Base-by-base conservation (phyloP, 2,888 invertebrate species). In the Hydroisotoma schaefferi region DNA sequence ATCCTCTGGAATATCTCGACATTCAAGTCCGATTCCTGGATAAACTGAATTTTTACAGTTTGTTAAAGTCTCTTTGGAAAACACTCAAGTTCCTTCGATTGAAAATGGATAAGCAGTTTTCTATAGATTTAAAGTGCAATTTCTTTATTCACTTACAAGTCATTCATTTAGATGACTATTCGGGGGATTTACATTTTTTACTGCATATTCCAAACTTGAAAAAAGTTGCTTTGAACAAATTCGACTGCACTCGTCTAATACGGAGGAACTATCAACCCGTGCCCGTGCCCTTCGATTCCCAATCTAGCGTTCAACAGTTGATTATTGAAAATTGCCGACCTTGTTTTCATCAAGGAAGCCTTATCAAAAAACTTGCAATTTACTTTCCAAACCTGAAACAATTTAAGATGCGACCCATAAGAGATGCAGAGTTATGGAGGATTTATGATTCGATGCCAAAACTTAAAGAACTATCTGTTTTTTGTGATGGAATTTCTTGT, bases 61-160 rank as follows among this genome's bases (percentile, higher is more conserved):
- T 52, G 20, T 23, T 52, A 6, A 5, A 20, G 12, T n/a, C 27
- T 6, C 25, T 52, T 5, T 33, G 51, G 6, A 18, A 6, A 3
- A 52, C 51, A 22, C 37, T 52, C 2, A 29, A 52, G 23, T 8
- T 6, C 37, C 20, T 52, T n/a, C 51, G 51, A 29, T 52, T 52
- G 23, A 15, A 20, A 33, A 22, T 52, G 12, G 51, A 52, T 20
- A 6, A 2, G 5, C 27, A 52, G 25, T 22, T 52, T 2, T 2
- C 18, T 2, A 8, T 52, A 18, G 37, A 52, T 29, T 52, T 52
- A 8, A 5, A n/a, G 20, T 52, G 27, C 20, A 20, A 18, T 22
- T 52, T 52, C 23, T 29, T 52, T 18, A 52, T 8, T 6, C 4
- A 52, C 2, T 20, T 52, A 2, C 2, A 37, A 37, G 22, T 37